phyloP scores from a whole-genome alignment of 2,888 invertebrate genomes.

The Agriopis leucophaearia region DNA sequence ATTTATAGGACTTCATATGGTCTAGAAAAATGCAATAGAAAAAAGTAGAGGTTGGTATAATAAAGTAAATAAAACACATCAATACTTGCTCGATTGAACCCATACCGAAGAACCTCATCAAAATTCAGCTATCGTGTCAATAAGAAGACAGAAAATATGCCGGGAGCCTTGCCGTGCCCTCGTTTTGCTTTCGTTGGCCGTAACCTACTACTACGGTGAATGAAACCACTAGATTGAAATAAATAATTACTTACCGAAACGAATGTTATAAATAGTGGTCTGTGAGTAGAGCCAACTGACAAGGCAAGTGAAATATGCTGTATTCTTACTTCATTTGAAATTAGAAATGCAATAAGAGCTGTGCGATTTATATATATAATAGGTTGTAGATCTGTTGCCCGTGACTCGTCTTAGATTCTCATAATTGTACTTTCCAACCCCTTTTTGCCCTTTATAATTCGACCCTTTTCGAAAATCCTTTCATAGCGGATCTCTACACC shows the following conservation, averaged over 20 bases:
- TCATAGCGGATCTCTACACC: too few species aligned
- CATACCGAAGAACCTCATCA: slow-evolving; percentile 44
- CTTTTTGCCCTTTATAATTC: too few species aligned
- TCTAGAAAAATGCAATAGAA: not conserved
- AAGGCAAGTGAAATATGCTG: too few species aligned
- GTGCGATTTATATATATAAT: too few species aligned
- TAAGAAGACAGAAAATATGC: slow-evolving; percentile 58
- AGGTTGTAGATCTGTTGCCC: too few species aligned
- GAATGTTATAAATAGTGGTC: slow-evolving; percentile 31
- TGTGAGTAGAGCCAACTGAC: slow-evolving; percentile 13
- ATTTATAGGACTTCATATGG: too few species aligned
- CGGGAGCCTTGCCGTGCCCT: slow-evolving; percentile 59
- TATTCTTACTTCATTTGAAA: too few species aligned
- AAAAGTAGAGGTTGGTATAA: not conserved
- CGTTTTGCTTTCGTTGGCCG: slow-evolving; percentile 63
- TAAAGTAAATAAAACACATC: not conserved
- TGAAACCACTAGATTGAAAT: slow-evolving; percentile 50
- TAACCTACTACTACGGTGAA: slow-evolving; percentile 46
- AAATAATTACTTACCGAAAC: slow-evolving; percentile 41
- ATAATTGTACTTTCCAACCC: too few species aligned
- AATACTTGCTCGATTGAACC: slow-evolving; percentile 49
- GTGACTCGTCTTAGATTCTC: too few species aligned
- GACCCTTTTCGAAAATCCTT: too few species aligned
- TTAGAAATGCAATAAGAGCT: too few species aligned
- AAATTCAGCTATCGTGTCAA: slow-evolving; percentile 39